phyloP scores from a whole-genome alignment of 2,797 vertebrate genomes.

The Chiloscyllium punctatum region DNA sequence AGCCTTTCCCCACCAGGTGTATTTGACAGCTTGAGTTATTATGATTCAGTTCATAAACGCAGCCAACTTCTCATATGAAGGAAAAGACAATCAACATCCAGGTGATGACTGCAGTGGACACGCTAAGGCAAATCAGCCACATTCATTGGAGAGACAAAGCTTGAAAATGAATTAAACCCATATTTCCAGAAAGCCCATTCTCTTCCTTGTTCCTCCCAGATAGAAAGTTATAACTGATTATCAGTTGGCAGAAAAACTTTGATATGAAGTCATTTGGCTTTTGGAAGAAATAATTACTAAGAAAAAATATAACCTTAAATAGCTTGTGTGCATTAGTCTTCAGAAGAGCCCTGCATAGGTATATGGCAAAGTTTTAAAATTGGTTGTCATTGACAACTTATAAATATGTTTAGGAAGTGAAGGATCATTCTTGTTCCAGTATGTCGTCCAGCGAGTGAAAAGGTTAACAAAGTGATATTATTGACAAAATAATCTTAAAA shows the following conservation, averaged over 20 bases:
- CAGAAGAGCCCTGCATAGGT: not conserved
- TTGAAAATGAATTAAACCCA: not conserved
- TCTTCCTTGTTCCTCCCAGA: not conserved
- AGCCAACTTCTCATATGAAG: not conserved
- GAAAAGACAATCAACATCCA: not conserved
- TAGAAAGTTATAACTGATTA: not conserved
- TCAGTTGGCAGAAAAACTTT: not conserved
- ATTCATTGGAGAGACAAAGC: not conserved
- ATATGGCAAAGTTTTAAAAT: not conserved
- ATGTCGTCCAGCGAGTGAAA: not conserved
- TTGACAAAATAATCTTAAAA: not conserved
- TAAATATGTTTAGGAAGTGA: not conserved
- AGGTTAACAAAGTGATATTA: conserved; percentile 14
- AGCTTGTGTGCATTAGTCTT: not conserved
- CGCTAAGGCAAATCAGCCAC: conserved; percentile 12
- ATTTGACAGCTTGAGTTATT: conserved; percentile 26
- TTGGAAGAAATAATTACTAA: not conserved
- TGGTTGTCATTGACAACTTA: not conserved
- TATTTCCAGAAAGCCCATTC: not conserved
- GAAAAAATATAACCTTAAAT: not conserved
- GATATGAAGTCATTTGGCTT: not conserved
- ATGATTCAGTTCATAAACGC: conserved; percentile 16
- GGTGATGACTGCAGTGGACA: not conserved
- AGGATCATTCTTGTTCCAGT: not conserved
- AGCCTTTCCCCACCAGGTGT: not conserved